Evolutionary conservation across 2,797 vertebrate species (phyloP), one percentile per base, ranked within the genome.

Genomic region (Danionella dracula): DNA sequence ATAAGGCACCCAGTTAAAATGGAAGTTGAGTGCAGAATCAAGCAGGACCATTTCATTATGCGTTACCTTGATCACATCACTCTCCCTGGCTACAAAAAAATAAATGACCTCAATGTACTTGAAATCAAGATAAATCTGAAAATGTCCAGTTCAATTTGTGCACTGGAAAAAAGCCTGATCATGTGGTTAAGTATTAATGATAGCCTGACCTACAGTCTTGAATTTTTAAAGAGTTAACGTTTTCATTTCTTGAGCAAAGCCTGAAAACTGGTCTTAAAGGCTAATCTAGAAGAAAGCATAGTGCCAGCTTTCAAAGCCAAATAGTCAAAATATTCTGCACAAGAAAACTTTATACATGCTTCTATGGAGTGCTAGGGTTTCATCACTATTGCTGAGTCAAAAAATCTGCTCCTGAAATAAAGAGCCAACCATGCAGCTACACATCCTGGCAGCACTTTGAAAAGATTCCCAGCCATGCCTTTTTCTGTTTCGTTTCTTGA

Each of bases 1-100:
- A 81, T 79, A 82, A 85, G 71, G 81, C 76, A 79, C 79, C 45
- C 78, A 76, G 77, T 55, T 72, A 79, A 82, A 79, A 60, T 71
- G 75, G 75, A 69, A 57, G 76, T 57, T 65, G 78, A 82, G 76
- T 67, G 71, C 71, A 67, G 51, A 48, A 56, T 57, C 23, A 3
- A 27, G 6, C 23, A 27, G 6, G 23, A 27, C 3, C 23, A 3
- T 6, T 27, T 27, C 3, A 27, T 40, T 34, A 37, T 66, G 37
- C 27, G 8, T 29, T 42, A 62, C 6, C 20, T 49, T 4, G 17
- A 55, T 21, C n/a, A 49, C 15, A 16, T 23, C 42, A 32, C 34
- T 51, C 40, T 55, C 60, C 42, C 42, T 55, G 29, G 20, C 51
- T 21, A 57, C 29, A 51, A 20, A 40, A 67, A 20, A n/a, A n/a